Conservation (phyloP, 2,797 vertebrate species). For the Falco columbarius region DNA sequence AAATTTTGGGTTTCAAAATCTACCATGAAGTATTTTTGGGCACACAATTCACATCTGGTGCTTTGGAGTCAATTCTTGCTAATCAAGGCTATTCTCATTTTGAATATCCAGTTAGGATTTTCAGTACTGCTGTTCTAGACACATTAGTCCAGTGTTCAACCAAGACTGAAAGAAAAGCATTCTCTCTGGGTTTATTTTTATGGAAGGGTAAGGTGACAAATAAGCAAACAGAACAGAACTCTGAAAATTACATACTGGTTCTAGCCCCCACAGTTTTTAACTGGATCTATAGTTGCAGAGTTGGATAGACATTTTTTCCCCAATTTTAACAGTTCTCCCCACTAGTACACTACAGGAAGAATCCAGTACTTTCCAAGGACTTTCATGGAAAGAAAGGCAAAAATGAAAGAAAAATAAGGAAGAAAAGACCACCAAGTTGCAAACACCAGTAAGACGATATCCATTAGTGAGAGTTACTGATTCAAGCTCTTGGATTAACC, state of each 20-base stretch:
- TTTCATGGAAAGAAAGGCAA: not conserved
- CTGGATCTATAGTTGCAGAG: not conserved
- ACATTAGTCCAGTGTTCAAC: not conserved
- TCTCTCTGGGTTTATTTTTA: not conserved
- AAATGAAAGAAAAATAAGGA: not conserved
- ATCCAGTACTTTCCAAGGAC: not conserved
- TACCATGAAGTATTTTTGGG: not conserved
- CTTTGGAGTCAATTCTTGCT: not conserved
- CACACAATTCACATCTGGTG: not conserved
- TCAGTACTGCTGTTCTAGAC: not conserved
- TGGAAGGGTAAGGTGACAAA: not conserved
- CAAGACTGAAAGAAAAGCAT: not conserved
- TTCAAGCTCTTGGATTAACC: not conserved
- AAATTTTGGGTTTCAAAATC: not conserved
- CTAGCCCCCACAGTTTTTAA: not conserved
- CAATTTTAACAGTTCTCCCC: not conserved
- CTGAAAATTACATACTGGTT: not conserved
- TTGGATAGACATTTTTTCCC: not conserved
- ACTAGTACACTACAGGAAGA: not conserved
- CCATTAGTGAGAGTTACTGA: not conserved
- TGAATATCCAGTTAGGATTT: not conserved
- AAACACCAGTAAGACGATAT: not conserved
- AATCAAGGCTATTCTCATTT: not conserved
- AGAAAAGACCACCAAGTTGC: not conserved
- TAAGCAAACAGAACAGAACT: not conserved